Percentiles rank a stretch among this genome's conserved stretches.
These are phyloP conservation scores for Nyctibius bracteatus DNA, from an alignment of 2,113 vertebrate species.

Conservation along the genomic window DNA sequence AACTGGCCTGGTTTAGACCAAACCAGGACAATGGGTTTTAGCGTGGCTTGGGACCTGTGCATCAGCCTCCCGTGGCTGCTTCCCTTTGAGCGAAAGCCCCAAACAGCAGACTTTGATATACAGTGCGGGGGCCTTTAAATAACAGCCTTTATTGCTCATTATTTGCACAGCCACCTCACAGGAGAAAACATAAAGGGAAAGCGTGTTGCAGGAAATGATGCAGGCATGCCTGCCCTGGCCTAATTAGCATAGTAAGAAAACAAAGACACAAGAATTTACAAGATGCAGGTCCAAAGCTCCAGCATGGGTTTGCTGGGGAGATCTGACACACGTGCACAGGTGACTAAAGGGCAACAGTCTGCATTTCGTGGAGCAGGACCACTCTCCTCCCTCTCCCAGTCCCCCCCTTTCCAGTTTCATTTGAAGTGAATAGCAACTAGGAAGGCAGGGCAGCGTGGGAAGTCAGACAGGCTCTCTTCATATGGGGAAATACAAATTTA, in stretches of 20 bases:
- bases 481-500: not conserved
- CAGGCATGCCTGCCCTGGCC: not conserved
- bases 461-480: not conserved
- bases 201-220: not conserved
- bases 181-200: not conserved
- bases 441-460: not conserved
- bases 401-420: not conserved
- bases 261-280: not conserved
- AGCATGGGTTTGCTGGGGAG: not conserved
- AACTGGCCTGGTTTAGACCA: no score
- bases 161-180: not conserved
- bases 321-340: accelerated
- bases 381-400: not conserved
- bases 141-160: not conserved
- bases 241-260: not conserved
- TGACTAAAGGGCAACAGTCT: not conserved
- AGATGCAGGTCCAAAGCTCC: not conserved
- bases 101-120: not conserved
- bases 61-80: not conserved
- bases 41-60: accelerated
- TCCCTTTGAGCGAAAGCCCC: not conserved
- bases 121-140: not conserved
- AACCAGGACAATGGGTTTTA: not conserved
- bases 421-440: not conserved
- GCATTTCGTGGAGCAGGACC: not conserved